Evolutionary conservation across 2,888 invertebrate genomes (phyloP).

Genomic region (Caenorhabditis sp.): DNA sequence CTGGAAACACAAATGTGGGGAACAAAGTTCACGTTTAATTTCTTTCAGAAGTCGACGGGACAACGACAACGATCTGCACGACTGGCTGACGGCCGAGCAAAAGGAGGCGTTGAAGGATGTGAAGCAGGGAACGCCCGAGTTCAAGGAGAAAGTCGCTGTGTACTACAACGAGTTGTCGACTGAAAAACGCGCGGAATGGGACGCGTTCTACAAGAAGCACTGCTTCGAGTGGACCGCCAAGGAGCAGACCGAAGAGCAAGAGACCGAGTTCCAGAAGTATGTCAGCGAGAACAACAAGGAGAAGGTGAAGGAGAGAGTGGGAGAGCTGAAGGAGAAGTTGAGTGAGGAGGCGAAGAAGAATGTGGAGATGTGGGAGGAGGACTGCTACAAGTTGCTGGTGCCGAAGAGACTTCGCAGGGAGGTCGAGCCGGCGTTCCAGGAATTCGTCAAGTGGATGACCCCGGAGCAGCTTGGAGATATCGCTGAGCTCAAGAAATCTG

Average conservation of each 20-base stretch:
- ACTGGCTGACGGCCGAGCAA: constrained; percentile 67
- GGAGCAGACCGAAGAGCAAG: constrained; percentile 26
- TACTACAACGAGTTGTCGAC: constrained; percentile 59
- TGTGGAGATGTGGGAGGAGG: constrained; percentile 65
- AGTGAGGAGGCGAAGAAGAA: constrained; percentile 61
- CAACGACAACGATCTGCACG: constrained; percentile 56
- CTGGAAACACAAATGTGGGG: constrained; percentile 19
- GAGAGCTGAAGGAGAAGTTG: constrained; percentile 68
- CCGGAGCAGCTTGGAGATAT: constrained; percentile 68
- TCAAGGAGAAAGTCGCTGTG: constrained; percentile 66
- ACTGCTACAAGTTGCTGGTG: constrained; percentile 57
- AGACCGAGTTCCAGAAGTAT: constrained; percentile 56
- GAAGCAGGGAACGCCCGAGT: constrained; percentile 28
- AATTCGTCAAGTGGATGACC: constrained; percentile 68
- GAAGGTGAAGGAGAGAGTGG: constrained; percentile 62
- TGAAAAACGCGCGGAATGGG: constrained; percentile 65
- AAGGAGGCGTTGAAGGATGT: constrained; percentile 57
- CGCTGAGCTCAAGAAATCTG: constrained; percentile 32
- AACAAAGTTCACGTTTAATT: constrained; percentile 27
- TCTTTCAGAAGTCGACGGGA: constrained; percentile 39
- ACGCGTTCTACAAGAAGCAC: constrained; percentile 65
- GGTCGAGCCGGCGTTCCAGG: constrained; percentile 57
- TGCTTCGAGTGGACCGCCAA: constrained; percentile 69
- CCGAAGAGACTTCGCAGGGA: constrained; percentile 48
- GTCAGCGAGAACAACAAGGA: constrained; percentile 57